Evolutionary conservation across 2,797 vertebrate species (phyloP), one percentile per base, ranked within the genome.

Genomic region (Anguilla obscura): DNA sequence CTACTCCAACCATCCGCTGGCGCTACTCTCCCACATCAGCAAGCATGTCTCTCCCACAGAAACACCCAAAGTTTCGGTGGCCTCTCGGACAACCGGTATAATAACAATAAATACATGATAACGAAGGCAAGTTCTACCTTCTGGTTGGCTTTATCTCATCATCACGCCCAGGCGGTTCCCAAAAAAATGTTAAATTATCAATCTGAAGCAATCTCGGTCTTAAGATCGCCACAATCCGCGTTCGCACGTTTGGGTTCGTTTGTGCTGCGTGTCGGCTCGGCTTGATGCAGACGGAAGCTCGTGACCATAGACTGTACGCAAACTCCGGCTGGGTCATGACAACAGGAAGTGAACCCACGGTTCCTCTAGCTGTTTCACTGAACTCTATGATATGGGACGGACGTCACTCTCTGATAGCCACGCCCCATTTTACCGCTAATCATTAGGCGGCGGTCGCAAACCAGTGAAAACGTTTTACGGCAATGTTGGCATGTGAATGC

Each of bases 201-300:
- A 74, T 40, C 18, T 45, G 24, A n/a, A n/a, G 3, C 0, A 85
- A 33, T 48, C 80, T 50, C 14, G 84, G 30, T 84, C 36, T 79
- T 18, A 21, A 18, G 74, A 56, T 85, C 16, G 21, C 21, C 36
- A 50, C 80, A 2, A 40, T 60, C 24, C 33, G 54, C 50, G 8
- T 63, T 9, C 66, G 40, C 50, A 16, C 36, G 58, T 54, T 48
- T 9, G 27, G 63, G 63, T 10, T n/a, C 30, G 24, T 74, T 63
- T 12, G 83, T 84, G 85, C 90, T 92, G 96, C 95, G 95, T 96
- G 95, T 96, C 94, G 90, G 63, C 63, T 69, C 94, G 90, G 63
- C 63, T 69, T 69, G 63, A 14, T 56, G 30, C 89, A 24, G 80
- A 87, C 92, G 92, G 91, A 91, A 88, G 83, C 88, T 84, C 30